phyloP scores from a whole-genome alignment of 2,888 invertebrate species.

The Synanthedon myopaeformis region DNA sequence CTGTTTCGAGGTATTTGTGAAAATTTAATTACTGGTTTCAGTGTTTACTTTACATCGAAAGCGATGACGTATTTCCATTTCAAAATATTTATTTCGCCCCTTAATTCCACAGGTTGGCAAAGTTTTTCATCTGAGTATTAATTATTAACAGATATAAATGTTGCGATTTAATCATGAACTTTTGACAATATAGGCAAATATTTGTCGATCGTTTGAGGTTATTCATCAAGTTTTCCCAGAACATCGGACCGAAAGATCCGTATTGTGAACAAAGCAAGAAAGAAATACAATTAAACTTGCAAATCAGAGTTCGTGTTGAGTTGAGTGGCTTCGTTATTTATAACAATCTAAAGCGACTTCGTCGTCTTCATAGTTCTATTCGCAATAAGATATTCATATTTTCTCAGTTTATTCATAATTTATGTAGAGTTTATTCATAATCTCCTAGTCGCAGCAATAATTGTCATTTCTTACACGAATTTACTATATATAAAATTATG shows the following conservation, averaged over 20 bases:
- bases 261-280: not conserved
- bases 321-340: not conserved
- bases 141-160: not conserved
- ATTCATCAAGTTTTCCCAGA: not conserved
- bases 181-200: not conserved
- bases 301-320: not conserved
- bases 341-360: not conserved
- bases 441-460: no score
- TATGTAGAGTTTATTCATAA: no score
- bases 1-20: not conserved
- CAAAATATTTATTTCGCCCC: not conserved
- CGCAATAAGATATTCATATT: no score
- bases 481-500: no score
- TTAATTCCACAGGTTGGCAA: not conserved
- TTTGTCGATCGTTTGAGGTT: not conserved
- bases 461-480: no score
- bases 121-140: not conserved
- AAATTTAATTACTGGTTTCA: not conserved
- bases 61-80: not conserved
- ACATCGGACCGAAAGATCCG: not conserved
- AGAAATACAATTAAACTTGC: not conserved
- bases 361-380: no score
- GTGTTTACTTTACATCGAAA: not conserved
- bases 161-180: not conserved
- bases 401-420: no score